Conservation (phyloP, 2,113 vertebrate species). For the Chloropsis cyanopogon region DNA sequence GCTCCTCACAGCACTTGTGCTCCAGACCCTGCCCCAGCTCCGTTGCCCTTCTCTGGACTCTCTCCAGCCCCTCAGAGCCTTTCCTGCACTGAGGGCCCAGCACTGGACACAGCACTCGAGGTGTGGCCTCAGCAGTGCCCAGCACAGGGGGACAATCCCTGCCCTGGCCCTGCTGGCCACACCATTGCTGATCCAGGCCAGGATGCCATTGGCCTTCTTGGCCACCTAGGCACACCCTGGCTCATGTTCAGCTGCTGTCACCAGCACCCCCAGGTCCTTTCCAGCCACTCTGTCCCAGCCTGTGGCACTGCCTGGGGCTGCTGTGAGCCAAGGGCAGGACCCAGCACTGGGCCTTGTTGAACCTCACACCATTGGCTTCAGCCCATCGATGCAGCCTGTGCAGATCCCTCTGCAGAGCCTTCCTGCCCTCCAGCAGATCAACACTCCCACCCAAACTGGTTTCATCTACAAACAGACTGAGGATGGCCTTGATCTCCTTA, state of each 20-base stretch:
- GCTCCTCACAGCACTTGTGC: not conserved
- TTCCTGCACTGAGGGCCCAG: not conserved
- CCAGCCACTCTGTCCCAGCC: not conserved
- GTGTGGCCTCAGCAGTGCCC: not conserved
- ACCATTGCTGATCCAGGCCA: not conserved
- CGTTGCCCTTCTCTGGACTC: not conserved
- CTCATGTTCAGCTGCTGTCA: not conserved
- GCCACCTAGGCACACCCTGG: not conserved
- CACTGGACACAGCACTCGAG: not conserved
- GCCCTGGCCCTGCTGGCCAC: not conserved
- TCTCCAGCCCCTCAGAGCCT: not conserved
- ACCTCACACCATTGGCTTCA: rapidly evolving
- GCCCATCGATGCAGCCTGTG: not conserved
- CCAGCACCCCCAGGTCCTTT: not conserved
- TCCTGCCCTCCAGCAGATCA: not conserved
- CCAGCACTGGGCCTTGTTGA: not conserved
- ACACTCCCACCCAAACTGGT: not conserved
- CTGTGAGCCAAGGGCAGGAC: no score
- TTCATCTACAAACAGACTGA: not conserved
- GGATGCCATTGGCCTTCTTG: not conserved
- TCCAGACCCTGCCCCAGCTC: not conserved
- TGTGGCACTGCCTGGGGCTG: not conserved
- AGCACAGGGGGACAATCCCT: not conserved
- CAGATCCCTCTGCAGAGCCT: not conserved
- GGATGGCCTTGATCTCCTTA: not conserved